These are phyloP conservation scores for Xerus rutilus DNA, from an alignment of 2,797 vertebrate genomes.

Conservation along the genomic window DNA sequence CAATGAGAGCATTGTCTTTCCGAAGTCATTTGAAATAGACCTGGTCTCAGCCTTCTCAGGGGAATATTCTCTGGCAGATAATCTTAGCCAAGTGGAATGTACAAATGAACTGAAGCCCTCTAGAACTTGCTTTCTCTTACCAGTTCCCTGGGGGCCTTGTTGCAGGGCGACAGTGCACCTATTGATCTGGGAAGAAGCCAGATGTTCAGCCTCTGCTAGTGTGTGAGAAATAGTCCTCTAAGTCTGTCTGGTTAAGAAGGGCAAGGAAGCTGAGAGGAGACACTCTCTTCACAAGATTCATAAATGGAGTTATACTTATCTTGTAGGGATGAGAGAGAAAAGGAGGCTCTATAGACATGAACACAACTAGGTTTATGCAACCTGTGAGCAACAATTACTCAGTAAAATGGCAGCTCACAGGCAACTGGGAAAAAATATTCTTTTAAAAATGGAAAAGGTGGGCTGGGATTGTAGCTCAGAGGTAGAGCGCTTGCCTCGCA, in stretches of 20 bases:
- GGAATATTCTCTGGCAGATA: slow-evolving; percentile 63
- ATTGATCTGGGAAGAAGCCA: slow-evolving; percentile 43
- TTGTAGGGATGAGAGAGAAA: not conserved
- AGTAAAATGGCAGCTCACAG: not conserved
- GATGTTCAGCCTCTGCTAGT: not conserved
- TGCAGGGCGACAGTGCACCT: not conserved
- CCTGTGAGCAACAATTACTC: not conserved
- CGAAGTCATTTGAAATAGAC: slow-evolving; percentile 70
- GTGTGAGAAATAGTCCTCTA: not conserved
- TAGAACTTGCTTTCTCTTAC: not conserved
- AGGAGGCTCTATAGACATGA: not conserved
- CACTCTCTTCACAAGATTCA: not conserved
- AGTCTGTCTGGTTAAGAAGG: not conserved
- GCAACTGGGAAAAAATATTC: not conserved
- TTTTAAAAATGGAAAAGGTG: not conserved
- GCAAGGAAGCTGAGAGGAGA: not conserved
- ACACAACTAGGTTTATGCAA: slow-evolving; percentile 6
- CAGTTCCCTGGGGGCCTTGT: not conserved
- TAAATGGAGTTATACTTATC: not conserved
- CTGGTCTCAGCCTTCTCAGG: slow-evolving; percentile 61
- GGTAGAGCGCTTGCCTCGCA: no score
- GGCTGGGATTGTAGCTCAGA: no score
- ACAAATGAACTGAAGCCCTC: slow-evolving; percentile 4
- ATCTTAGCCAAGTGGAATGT: slow-evolving; percentile 59
- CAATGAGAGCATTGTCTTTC: slow-evolving; percentile 61